Percentiles rank a stretch among this genome's conserved stretches.
These are phyloP conservation scores for Pantherophis vulpinus DNA, from an alignment of 2,797 vertebrate species.

Conservation along the genomic window DNA sequence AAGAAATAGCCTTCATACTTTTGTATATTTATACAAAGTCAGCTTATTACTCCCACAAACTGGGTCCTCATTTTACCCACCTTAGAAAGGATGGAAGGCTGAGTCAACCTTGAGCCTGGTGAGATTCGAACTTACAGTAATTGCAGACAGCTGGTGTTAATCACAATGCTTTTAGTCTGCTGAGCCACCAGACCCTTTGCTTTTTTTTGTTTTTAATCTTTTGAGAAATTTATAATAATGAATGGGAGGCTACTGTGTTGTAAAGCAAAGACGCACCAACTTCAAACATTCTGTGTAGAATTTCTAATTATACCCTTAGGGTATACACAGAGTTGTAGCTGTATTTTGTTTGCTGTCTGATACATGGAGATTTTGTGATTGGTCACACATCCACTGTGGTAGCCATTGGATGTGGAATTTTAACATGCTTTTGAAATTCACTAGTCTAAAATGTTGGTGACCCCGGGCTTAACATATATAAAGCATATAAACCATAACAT, in stretches of 20 bases:
- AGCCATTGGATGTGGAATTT: neutral
- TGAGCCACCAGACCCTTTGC: neutral
- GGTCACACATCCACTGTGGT: neutral
- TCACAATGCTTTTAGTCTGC: no score
- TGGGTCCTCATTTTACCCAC: no score
- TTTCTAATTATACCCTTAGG: neutral
- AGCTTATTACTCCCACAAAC: no score
- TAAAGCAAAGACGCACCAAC: neutral
- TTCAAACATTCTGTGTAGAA: neutral
- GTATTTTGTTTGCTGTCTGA: neutral
- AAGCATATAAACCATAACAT: neutral
- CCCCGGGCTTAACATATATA: neutral
- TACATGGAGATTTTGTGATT: neutral
- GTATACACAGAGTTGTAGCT: neutral
- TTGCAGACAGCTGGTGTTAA: no score
- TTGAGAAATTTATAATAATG: neutral
- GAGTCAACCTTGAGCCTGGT: no score
- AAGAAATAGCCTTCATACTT: no score
- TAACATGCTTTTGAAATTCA: neutral
- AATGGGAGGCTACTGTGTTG: neutral
- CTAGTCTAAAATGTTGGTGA: neutral
- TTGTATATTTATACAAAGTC: no score
- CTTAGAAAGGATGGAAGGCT: no score
- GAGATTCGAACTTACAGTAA: no score
- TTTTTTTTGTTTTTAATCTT: neutral